Conservation (phyloP, 2,113 vertebrate species). For the Ploceus nigricollis region DNA sequence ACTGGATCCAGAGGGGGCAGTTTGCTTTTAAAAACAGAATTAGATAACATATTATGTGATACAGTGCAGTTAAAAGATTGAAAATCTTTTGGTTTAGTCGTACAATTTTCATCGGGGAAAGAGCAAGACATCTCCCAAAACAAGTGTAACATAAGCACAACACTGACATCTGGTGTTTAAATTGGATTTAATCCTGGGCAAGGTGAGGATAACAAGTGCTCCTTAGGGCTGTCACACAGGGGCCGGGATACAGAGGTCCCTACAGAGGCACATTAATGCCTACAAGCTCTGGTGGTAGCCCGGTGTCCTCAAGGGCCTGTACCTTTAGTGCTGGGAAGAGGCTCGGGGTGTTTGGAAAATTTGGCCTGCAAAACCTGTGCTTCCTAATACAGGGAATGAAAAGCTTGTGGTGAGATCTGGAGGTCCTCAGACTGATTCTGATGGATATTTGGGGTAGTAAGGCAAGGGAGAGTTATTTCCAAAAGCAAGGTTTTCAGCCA, state of each 20-base stretch:
- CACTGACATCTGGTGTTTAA: conserved; percentile 77
- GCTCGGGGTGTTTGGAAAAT: not conserved
- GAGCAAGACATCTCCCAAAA: not conserved
- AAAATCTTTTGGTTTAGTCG: not conserved
- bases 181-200: not conserved
- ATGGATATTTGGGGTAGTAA: not conserved
- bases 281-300: fast-evolving
- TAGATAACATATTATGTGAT: not conserved
- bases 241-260: not conserved
- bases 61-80: not conserved
- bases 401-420: not conserved
- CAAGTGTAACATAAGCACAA: conserved; percentile 69
- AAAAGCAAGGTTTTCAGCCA: not conserved
- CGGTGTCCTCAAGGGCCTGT: not conserved
- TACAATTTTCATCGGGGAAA: not conserved
- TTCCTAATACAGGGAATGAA: not conserved
- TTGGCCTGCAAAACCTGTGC: not conserved
- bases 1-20: not conserved
- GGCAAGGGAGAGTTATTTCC: not conserved
- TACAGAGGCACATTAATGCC: too few relatives aligned
- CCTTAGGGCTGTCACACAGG: not conserved
- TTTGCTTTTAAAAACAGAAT: not conserved
- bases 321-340: not conserved
- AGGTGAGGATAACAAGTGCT: not conserved
- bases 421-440: not conserved